A percentile compares a stretch with the other conserved stretches of the same genome.
These are phyloP conservation scores for Emys orbicularis DNA, from an alignment of 2,797 vertebrate genomes.

Conservation along the genomic window DNA sequence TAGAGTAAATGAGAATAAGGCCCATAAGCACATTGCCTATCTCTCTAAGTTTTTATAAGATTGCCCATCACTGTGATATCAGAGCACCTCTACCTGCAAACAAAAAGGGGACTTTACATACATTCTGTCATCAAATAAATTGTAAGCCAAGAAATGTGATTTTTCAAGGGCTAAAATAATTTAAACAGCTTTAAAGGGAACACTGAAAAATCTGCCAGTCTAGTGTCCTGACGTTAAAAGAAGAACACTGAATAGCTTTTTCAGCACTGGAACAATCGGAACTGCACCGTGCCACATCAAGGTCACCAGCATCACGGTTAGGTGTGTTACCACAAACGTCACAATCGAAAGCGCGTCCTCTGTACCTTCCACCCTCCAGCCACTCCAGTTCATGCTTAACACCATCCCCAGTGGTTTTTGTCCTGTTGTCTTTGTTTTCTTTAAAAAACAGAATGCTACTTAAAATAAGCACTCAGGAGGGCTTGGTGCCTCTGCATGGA, in stretches of 20 bases:
- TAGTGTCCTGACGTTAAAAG: rapidly evolving
- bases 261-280: background rate
- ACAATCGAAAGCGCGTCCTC: background rate
- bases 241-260: rapidly evolving
- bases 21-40: background rate
- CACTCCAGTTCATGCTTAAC: rapidly evolving
- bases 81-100: background rate
- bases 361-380: background rate
- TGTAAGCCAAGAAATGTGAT: background rate
- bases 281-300: background rate
- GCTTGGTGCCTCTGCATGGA: background rate
- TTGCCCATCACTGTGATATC: background rate
- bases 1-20: background rate
- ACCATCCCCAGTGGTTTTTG: background rate
- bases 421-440: background rate
- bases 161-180: background rate
- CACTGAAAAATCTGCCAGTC: background rate
- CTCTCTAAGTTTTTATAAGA: background rate
- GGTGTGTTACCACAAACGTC: background rate
- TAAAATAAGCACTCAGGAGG: background rate
- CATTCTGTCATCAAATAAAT: background rate
- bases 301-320: background rate
- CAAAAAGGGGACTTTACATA: rapidly evolving
- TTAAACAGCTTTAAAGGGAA: background rate
- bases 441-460: background rate